Evolutionary conservation across 2,113 vertebrate species (phyloP).

Genomic region (Misgurnus mizolepis): DNA sequence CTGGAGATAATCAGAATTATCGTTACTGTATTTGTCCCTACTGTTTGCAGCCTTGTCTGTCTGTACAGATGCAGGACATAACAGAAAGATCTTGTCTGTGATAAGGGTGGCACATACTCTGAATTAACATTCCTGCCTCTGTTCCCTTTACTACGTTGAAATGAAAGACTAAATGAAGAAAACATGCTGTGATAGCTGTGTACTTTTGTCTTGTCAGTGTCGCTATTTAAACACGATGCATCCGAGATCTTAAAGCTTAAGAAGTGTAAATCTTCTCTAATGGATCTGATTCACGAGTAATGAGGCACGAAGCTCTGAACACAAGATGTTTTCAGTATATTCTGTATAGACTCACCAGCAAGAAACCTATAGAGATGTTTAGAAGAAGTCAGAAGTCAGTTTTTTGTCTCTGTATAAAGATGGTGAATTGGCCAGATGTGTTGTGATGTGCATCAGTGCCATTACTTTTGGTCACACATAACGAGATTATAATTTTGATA

Average conservation of each 20-base stretch:
- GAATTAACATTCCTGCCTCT: conserved; percentile 50
- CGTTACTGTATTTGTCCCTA: conserved; percentile 26
- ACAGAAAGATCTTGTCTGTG: conserved; percentile 35
- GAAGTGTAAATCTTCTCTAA: conserved; percentile 30
- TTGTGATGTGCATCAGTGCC: conserved; percentile 39
- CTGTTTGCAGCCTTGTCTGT: conserved; percentile 21
- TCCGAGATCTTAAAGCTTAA: conserved; percentile 34
- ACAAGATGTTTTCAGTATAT: conserved; percentile 2
- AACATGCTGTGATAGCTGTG: conserved; percentile 48
- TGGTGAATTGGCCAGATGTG: conserved; percentile 20
- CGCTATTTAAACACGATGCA: conserved; percentile 46
- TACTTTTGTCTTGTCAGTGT: conserved; percentile 46
- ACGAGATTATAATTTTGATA: background rate
- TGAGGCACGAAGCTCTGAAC: conserved; percentile 22
- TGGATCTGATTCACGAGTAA: conserved; percentile 28
- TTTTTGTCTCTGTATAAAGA: conserved; percentile 1
- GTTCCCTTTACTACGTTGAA: conserved; percentile 33
- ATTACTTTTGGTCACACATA: conserved; percentile 18
- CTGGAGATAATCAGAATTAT: conserved; percentile 32
- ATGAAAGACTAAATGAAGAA: conserved; percentile 25
- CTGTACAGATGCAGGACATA: conserved; percentile 16
- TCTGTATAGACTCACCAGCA: conserved; percentile 33
- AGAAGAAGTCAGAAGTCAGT: conserved; percentile 1
- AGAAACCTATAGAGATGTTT: background rate
- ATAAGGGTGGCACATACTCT: conserved; percentile 37